A percentile compares a stretch with the other conserved stretches of the same genome.
Conservation (phyloP, 2,888 invertebrate species). For the Pyrocoelia pectoralis region DNA sequence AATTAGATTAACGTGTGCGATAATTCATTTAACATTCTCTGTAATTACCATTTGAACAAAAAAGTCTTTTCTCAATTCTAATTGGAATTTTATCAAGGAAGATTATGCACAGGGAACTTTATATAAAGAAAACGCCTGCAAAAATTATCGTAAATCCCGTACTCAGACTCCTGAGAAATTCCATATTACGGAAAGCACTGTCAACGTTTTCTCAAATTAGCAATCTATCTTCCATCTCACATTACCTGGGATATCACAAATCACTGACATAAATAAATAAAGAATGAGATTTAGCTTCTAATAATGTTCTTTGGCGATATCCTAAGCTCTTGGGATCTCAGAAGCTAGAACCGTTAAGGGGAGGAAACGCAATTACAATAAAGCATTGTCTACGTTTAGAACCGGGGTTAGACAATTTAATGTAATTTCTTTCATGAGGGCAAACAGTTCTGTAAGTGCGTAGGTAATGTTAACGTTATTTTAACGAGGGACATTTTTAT, state of each 20-base stretch:
- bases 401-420: constrained; percentile 52
- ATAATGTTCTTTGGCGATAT: constrained; percentile 56
- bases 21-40: constrained; percentile 4
- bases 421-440: constrained; percentile 54
- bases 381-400: constrained; percentile 52
- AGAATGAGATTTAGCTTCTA: constrained; percentile 53
- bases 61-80: neutral
- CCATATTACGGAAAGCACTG: constrained; percentile 3
- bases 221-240: constrained; percentile 15
- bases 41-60: neutral
- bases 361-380: constrained; percentile 57
- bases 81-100: neutral
- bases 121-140: neutral
- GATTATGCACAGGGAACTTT: neutral
- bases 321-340: constrained; percentile 51
- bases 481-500: constrained; percentile 19
- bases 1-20: neutral
- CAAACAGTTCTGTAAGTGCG: constrained; percentile 36
- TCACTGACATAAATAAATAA: constrained; percentile 52
- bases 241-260: constrained; percentile 41
- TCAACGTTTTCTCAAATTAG: constrained; percentile 16
- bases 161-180: constrained; percentile 2
- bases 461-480: constrained; percentile 28
- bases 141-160: constrained; percentile 11
- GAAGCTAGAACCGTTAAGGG: constrained; percentile 53